Conservation (phyloP, 2,888 invertebrate genomes). For the Cryptocheilus praepositus region DNA sequence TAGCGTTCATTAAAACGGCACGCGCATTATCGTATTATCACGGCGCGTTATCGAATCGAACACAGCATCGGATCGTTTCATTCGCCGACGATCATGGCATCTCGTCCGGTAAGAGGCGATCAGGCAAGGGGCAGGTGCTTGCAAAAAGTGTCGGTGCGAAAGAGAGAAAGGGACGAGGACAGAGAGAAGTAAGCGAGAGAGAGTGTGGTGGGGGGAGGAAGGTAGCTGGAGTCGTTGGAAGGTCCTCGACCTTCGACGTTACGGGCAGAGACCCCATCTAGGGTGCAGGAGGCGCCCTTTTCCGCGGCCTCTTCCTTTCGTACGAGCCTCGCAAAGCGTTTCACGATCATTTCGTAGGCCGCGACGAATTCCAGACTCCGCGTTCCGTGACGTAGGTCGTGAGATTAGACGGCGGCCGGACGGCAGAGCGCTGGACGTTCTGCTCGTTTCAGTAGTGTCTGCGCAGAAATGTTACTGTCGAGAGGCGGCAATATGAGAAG, state of each 20-base stretch:
- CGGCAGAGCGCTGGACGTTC: too few relatives aligned
- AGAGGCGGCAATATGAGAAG: too few relatives aligned
- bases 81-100: slow-evolving; percentile 29
- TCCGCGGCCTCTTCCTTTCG: slow-evolving; percentile 21
- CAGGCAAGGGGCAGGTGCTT: slow-evolving; percentile 46
- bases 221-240: slow-evolving; percentile 51
- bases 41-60: slow-evolving; percentile 20
- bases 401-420: neutral
- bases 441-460: too few relatives aligned
- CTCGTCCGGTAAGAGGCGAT: slow-evolving; percentile 49
- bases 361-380: neutral
- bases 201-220: slow-evolving; percentile 28
- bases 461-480: too few relatives aligned
- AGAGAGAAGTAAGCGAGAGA: slow-evolving; percentile 21
- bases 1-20: too few relatives aligned
- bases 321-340: neutral
- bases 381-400: slow-evolving; percentile 30
- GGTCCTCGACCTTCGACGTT: slow-evolving; percentile 64
- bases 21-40: slow-evolving; percentile 34
- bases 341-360: neutral
- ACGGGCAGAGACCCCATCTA: slow-evolving; percentile 63
- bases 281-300: slow-evolving; percentile 41
- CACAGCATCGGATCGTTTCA: too few relatives aligned
- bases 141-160: slow-evolving; percentile 49
- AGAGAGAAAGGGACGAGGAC: slow-evolving; percentile 1